These are phyloP conservation scores for Chrysolina haemoptera DNA, from an alignment of 2,888 invertebrate genomes.

Conservation along the genomic window DNA sequence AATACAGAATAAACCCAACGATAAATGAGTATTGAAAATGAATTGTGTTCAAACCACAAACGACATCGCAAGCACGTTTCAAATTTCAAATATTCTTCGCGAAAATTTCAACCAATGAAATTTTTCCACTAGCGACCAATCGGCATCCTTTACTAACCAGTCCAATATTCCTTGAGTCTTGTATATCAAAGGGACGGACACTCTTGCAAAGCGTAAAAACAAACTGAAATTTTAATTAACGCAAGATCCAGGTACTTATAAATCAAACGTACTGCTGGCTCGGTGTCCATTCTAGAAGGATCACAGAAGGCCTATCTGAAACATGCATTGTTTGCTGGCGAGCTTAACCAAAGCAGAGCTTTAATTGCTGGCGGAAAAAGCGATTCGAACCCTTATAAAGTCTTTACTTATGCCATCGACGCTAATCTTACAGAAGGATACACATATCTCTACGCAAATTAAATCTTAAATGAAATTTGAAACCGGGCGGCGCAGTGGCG, in stretches of 20 bases:
- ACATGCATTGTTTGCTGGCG: constrained; percentile 66
- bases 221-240: constrained; percentile 67
- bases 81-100: neutral
- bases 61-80: too few relatives aligned
- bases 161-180: constrained; percentile 45
- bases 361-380: constrained; percentile 63
- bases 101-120: neutral
- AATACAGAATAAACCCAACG: too few relatives aligned
- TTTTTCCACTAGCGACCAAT: neutral
- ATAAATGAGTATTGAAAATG: too few relatives aligned
- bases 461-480: constrained; percentile 71
- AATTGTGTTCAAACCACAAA: too few relatives aligned
- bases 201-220: constrained; percentile 55
- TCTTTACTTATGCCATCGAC: constrained; percentile 35
- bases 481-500: constrained; percentile 27
- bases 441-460: constrained; percentile 68
- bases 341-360: constrained; percentile 67
- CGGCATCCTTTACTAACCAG: neutral
- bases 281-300: constrained; percentile 64
- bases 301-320: constrained; percentile 62
- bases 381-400: constrained; percentile 55
- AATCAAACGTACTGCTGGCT: constrained; percentile 60
- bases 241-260: constrained; percentile 67
- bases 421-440: constrained; percentile 64
- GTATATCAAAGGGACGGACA: constrained; percentile 50